Evolutionary conservation across 1,140 invertebrate species (phyloP), one percentile per base, ranked within the genome.

Genomic region (Homalodisca vitripennis): DNA sequence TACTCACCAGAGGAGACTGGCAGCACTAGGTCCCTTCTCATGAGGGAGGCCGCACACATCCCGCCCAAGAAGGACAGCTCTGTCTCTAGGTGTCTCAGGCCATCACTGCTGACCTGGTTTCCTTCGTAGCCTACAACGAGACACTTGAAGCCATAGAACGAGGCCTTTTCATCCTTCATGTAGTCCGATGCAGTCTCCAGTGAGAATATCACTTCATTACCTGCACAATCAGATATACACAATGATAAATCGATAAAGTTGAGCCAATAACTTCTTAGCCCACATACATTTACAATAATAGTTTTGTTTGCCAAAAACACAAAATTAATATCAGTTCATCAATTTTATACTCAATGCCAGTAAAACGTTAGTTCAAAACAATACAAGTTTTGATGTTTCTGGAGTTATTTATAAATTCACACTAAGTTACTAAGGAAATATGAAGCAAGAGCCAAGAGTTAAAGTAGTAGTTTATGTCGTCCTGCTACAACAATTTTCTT

Each of bases 111-210:
- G 6, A 81, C 79, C 55, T 70, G 66, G 46, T 85, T 78, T 88
- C 93, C 95, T 76, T 98, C 94, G 80, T 97, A 97, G 27, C 95
- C 96, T 62, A 95, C 88, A 41, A 97, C 89, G 20, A 95, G 82
- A 80, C 95, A 97, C 72, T 93, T 93, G 82, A 97, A 98, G 1
- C 96, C 96, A 82, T 89, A 98, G 51, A 89, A 89, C 73, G 83
- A 83, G 2, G 88, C 86, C 75, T 91, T 89, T 63, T 97, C 95
- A 82, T 97, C 94, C 77, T 94, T 94, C 69, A 97, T 87, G 81
- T 98, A 98, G 80, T 98, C 92, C 0, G 95, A 94, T 0, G 96
- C 94, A 0, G 95, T 98, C 82, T 98, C 95, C 76, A 98, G 77
- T 0, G 94, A 97, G 78, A 98, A 97, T 73, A 97, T 86, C 0